Base-by-base conservation (phyloP, 2,888 invertebrate species). In the Amblyjoppa fuscipennis region DNA sequence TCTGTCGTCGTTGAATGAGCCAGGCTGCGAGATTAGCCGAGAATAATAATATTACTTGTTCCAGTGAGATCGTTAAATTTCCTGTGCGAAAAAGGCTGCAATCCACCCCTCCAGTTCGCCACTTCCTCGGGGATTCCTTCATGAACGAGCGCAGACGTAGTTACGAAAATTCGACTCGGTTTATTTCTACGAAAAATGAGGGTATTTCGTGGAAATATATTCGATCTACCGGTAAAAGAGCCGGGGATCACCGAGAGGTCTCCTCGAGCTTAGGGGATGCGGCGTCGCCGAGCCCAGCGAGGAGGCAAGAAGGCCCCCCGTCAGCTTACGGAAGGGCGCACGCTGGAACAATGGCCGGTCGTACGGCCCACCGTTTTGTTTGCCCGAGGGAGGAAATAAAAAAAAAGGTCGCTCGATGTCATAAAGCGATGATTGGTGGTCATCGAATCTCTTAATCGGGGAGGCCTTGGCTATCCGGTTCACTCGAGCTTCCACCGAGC, bases 341-440 rank as follows among this genome's bases (percentile, higher is more conserved):
- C 49, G 76, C 56, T 69, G 53, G 66, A 69, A 77, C 68, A 80
- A 71, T 77, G 53, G 69, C 31, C 69, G 51, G 53, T 70, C 16
- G 79, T 11, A 83, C 34, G 69, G 59, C 79, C 70, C 61, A 16
- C 61, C 38, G n/a, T 69, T 38, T 2, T 56, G 61, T 83, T n/a
- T 38, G 16, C 53, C 53, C 28, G 53, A 74, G 5, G 51, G 41
- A 53, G 38, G 13, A 20, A 38, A 38, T 4, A 68, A 53, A 25
- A 74, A 41, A 82, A 88, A 89, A 88, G 88, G 86, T 74, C 86
- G 41, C 59, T 66, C 68, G 80, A 61, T 86, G 83, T 86, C 83
- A 81, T 90, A 90, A 90, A 90, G 51, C 80, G 81, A 89, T 89
- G 85, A 88, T 84, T 88, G 87, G 69, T 81, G 86, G 83, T 85